Evolutionary conservation across 1,140 invertebrate genomes (phyloP), one percentile per base, ranked within the genome.

Genomic region (Atta cephalotes): DNA sequence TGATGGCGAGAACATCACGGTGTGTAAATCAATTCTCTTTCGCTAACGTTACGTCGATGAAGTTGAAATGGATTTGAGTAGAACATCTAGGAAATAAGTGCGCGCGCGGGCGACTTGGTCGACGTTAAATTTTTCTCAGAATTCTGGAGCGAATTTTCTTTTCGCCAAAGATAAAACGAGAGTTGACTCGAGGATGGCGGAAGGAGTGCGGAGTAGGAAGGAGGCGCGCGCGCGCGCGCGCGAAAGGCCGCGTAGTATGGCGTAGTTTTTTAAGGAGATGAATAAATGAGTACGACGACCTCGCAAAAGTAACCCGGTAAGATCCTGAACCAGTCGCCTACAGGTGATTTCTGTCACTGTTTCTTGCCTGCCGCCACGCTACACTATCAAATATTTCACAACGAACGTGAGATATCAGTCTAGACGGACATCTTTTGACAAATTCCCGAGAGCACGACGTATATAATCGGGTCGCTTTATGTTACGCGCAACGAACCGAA

Each of bases 241-340:
- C 35, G 28, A n/a, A 53, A 66, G 78, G n/a, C 6, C 63, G 56
- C 76, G 76, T 65, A 35, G 35, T 21, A 18, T 18, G 56, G 70
- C 56, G 80, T 60, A 84, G 80, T 84, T 84, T 84, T 84, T 84
- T 74, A 76, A 76, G 70, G 56, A 84, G 80, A 84, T 84, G 80
- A 84, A 84, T 84, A 84, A 84, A 84, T 84, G 80, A 84, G 80
- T 62, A 51, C 70, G 70, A 84, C 80, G 80, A 84, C 80, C 80
- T 84, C 80, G 70, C 80, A 76, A 84, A 25, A 76, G 39, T 76
- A 84, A 84, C 80, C 66, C 70, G 70, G 70, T 58, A 31, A 12
- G 56, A 28, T 76, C 25, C 70, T 39, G 80, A 76, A 84, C 45
- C 80, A 62, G 80, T 76, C 70, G 56, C 68, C 80, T 74, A 84